These are phyloP conservation scores for Aethes cnicana DNA, from an alignment of 2,888 invertebrate species.

Conservation along the genomic window DNA sequence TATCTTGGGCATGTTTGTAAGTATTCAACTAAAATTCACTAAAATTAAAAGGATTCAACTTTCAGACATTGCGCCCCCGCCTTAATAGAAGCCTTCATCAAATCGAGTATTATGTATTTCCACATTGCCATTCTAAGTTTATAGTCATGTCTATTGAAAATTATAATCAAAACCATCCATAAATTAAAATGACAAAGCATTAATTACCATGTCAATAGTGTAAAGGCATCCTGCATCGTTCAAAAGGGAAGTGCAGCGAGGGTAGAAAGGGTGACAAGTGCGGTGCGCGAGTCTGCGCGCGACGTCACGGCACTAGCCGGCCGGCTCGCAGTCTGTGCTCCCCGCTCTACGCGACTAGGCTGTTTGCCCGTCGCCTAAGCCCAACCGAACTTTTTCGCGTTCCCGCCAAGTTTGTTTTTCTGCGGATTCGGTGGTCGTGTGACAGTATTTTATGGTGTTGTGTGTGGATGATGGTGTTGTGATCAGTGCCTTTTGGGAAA, in stretches of 20 bases:
- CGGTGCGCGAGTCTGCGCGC: constrained; percentile 73
- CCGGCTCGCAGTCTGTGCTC: constrained; percentile 64
- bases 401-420: constrained; percentile 63
- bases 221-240: constrained; percentile 27
- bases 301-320: constrained; percentile 47
- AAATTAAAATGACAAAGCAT: constrained; percentile 23
- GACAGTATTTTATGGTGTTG: constrained; percentile 50
- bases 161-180: too few relatives aligned
- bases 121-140: too few relatives aligned
- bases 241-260: constrained; percentile 51
- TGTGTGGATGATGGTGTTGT: constrained; percentile 47
- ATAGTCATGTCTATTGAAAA: too few relatives aligned
- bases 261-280: constrained; percentile 58
- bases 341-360: constrained; percentile 48
- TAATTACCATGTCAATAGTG: constrained; percentile 29
- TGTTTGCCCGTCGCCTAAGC: constrained; percentile 38
- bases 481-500: constrained; percentile 49
- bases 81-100: too few relatives aligned
- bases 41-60: too few relatives aligned
- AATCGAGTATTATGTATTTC: too few relatives aligned
- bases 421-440: constrained; percentile 50
- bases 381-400: constrained; percentile 69
- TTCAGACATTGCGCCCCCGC: too few relatives aligned
- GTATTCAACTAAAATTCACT: too few relatives aligned
- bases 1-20: too few relatives aligned